A percentile compares a stretch with the other conserved stretches of the same genome.
phyloP scores from a whole-genome alignment of 2,113 vertebrate genomes.

The Sander vitreus region DNA sequence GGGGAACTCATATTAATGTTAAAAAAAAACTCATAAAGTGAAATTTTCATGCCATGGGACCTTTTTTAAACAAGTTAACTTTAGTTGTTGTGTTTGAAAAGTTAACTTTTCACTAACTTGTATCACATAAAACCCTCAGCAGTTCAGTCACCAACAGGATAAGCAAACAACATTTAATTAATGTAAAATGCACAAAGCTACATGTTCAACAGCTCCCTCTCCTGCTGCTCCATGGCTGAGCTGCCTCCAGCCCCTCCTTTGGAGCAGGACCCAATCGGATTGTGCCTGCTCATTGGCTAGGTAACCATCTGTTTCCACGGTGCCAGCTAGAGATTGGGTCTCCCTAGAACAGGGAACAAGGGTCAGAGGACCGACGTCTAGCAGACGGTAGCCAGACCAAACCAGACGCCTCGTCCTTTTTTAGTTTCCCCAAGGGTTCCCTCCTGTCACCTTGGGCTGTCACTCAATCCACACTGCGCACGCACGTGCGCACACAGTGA shows the following conservation, averaged over 20 bases:
- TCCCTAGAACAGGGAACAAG: conserved; percentile 63
- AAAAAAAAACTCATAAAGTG: no score
- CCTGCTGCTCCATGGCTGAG: conserved; percentile 25
- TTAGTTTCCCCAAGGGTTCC: conserved; percentile 56
- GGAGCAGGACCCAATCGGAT: conserved; percentile 40
- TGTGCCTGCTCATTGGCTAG: conserved; percentile 68
- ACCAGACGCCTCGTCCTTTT: conserved; percentile 74
- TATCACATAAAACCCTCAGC: not conserved
- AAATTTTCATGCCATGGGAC: no score
- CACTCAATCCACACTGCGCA: conserved; percentile 55
- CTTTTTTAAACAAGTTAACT: not conserved
- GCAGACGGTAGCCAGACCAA: conserved; percentile 73
- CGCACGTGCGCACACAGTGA: not conserved
- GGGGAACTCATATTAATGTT: no score
- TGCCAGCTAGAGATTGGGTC: conserved; percentile 60
- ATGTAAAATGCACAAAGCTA: conserved; percentile 5
- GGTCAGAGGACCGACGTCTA: conserved; percentile 64
- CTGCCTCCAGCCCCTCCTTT: conserved; percentile 24
- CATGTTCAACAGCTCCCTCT: conserved; percentile 32
- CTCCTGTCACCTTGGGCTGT: conserved; percentile 64
- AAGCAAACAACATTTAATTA: conserved; percentile 15
- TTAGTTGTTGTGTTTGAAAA: not conserved
- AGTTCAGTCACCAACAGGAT: conserved; percentile 22
- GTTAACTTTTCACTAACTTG: not conserved
- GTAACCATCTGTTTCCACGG: conserved; percentile 76